Conservation (phyloP, 1,140 invertebrate genomes). For the Scaptomyza graminum region DNA sequence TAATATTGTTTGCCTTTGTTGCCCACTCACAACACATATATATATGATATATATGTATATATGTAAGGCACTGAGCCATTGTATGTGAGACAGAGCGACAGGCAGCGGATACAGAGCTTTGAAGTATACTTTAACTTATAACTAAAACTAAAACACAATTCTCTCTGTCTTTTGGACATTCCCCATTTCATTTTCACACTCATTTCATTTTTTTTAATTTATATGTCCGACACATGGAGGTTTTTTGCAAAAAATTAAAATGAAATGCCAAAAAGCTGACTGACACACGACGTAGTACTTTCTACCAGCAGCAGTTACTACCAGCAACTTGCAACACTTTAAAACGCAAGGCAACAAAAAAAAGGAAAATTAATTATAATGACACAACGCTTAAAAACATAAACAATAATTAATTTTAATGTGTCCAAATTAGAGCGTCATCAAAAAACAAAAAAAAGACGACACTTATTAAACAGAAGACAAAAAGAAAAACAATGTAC, state of each 20-base stretch:
- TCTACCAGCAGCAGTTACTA: constrained; percentile 14
- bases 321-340: constrained; percentile 17
- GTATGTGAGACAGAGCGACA: constrained; percentile 5
- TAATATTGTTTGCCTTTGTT: constrained; percentile 9
- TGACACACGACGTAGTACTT: constrained; percentile 35
- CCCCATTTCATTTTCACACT: background rate
- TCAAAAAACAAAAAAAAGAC: constrained; percentile 13
- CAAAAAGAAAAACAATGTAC: constrained; percentile 14
- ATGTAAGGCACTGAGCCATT: constrained; percentile 24
- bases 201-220: background rate
- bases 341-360: background rate
- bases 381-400: constrained; percentile 25
- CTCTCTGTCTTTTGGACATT: background rate
- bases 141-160: too few species aligned
- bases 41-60: too few species aligned
- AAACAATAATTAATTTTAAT: constrained; percentile 49
- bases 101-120: background rate
- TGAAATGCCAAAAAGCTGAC: constrained; percentile 16
- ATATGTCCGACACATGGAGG: constrained; percentile 8
- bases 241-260: too few species aligned
- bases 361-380: constrained; percentile 16
- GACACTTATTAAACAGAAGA: constrained; percentile 14
- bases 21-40: constrained; percentile 29
- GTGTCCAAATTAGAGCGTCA: constrained; percentile 47
- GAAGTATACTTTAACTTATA: background rate